Percentiles rank a stretch among this genome's conserved stretches.
Conservation (phyloP, 2,888 invertebrate genomes). For the Machimus atricapillus region DNA sequence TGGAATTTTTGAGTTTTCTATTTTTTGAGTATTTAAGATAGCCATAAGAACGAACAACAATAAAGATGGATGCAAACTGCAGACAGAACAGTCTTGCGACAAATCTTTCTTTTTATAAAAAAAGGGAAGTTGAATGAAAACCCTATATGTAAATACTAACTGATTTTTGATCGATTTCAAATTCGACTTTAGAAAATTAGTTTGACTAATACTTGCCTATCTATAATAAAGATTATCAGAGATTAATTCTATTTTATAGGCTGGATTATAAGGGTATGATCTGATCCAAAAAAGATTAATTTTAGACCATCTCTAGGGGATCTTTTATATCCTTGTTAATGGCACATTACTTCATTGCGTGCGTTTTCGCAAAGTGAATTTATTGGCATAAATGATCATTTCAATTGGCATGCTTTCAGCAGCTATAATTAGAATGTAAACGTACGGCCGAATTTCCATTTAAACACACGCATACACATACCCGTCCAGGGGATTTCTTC, state of each 20-base stretch:
- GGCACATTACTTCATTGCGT: background rate
- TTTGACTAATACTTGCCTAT: too few species aligned
- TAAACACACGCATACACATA: background rate
- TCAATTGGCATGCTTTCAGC: background rate
- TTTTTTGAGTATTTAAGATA: background rate
- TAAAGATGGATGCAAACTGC: background rate
- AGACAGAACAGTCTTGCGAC: too few species aligned
- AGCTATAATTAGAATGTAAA: background rate
- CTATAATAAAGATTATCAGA: too few species aligned
- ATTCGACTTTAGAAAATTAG: too few species aligned
- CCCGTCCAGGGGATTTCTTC: background rate
- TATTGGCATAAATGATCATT: background rate
- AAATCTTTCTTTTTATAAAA: too few species aligned
- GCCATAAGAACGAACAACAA: background rate
- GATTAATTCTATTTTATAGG: too few species aligned
- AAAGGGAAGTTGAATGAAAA: too few species aligned
- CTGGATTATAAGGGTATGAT: too few species aligned
- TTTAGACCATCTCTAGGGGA: background rate
- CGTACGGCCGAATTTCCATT: background rate
- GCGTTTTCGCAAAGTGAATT: background rate
- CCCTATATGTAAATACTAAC: too few species aligned
- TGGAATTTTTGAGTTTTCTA: background rate
- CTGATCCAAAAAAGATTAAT: too few species aligned
- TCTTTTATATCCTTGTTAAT: background rate
- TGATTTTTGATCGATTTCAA: too few species aligned